Conservation (phyloP, 2,888 invertebrate species). For the Melipona bicolor region DNA sequence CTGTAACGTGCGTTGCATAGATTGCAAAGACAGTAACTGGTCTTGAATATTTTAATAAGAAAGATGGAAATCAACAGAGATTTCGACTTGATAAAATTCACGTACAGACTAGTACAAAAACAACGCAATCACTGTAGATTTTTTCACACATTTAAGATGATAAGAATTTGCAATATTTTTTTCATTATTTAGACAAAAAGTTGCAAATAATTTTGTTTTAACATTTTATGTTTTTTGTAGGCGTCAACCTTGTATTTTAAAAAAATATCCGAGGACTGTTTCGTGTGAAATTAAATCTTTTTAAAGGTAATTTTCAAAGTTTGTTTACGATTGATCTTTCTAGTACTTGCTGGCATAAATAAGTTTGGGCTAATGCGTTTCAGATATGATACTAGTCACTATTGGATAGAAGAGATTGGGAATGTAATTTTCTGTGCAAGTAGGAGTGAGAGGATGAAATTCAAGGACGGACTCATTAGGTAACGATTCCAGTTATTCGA, state of each 20-base stretch:
- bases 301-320: no score
- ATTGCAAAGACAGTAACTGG: not conserved
- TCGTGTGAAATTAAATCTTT: no score
- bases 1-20: slow-evolving; percentile 8
- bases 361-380: not conserved
- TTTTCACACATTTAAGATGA: not conserved
- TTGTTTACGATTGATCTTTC: not conserved
- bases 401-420: not conserved
- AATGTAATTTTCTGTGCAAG: slow-evolving; percentile 3
- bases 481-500: slow-evolving; percentile 4
- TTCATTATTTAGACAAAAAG: not conserved
- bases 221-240: no score
- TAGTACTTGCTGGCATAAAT: not conserved
- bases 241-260: no score
- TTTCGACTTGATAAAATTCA: not conserved
- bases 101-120: not conserved
- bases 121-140: not conserved
- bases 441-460: slow-evolving; percentile 13
- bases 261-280: no score
- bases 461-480: slow-evolving; percentile 8
- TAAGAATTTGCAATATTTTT: not conserved
- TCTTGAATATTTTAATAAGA: not conserved
- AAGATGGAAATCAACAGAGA: not conserved
- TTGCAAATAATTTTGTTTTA: no score
- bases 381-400: not conserved